These are phyloP conservation scores for Diadophis punctatus DNA, from an alignment of 2,113 vertebrate genomes.

Conservation along the genomic window DNA sequence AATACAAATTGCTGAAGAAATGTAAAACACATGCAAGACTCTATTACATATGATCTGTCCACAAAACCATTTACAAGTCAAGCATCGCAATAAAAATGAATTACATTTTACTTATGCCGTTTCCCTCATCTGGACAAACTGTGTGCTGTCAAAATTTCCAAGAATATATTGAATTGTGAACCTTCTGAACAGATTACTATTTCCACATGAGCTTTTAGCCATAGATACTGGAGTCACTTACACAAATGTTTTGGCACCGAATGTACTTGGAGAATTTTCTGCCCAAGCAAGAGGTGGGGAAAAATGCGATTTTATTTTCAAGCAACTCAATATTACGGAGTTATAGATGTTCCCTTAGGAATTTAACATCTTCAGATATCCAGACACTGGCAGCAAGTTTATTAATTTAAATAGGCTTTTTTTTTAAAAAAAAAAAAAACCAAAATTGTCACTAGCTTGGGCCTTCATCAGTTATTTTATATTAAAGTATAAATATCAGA, in stretches of 20 bases:
- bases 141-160: constrained; percentile 19
- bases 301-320: not conserved
- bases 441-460: not conserved
- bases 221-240: constrained; percentile 37
- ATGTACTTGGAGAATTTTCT: not conserved
- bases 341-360: constrained; percentile 10
- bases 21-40: constrained; percentile 43
- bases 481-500: not conserved
- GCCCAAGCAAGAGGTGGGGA: not conserved
- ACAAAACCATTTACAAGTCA: constrained; percentile 46
- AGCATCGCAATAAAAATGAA: constrained; percentile 51
- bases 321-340: not conserved
- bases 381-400: not conserved
- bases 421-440: not conserved
- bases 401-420: constrained; percentile 11
- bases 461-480: constrained; percentile 12
- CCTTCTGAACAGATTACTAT: constrained; percentile 48
- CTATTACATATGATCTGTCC: constrained; percentile 49
- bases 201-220: constrained; percentile 42
- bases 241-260: constrained; percentile 20
- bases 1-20: constrained; percentile 49
- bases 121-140: constrained; percentile 48
- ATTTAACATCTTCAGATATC: constrained; percentile 19
- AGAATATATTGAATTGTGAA: constrained; percentile 27
- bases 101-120: constrained; percentile 33